Base-by-base conservation (phyloP, 2,797 vertebrate genomes). In the Enteromius radiatus region DNA sequence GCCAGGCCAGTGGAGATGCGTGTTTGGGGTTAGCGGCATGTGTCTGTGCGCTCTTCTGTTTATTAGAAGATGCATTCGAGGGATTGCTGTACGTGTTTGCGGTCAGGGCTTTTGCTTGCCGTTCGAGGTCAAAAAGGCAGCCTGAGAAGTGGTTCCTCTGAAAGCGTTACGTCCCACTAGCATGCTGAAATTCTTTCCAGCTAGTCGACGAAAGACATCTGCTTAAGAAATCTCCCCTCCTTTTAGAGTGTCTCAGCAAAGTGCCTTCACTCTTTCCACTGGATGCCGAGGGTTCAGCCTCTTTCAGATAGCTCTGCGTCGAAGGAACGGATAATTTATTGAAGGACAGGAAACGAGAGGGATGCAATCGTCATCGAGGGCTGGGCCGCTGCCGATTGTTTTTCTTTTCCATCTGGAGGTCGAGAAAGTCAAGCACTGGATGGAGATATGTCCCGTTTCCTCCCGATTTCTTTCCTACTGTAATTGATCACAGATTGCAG, bases 141-240 rank as follows among this genome's bases (percentile, higher is more conserved):
- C 49, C 26, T 15, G 77, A 83, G 64, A 80, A 52, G 73, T 38
- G 0, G 0, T 73, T 63, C 47, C 52, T 81, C 56, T 64, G 63
- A 54, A 31, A 54, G 54, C 43, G 19, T 75, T 47, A 3, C 36
- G 2, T 47, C 45, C 45, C 43, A 4, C 49, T 59, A 61, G 69
- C 43, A 61, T 70, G 63, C 69, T 33, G 23, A 79, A 79, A 75
- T 56, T 65, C 36, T 64, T 61, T 45, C 77, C 73, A 78, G 81
- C 38, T 43, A 31, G 64, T 47, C n/a, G 43, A 84, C 47, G 43
- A 19, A 78, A 68, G 77, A 86, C 85, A 86, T 88, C 88, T 89
- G 86, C 80, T 83, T 68, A 79, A 86, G 82, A 84, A 41, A 88
- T 87, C 79, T 80, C 71, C 12, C n/a, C 26, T 73, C 52, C 69